phyloP scores from a whole-genome alignment of 1,140 invertebrate genomes.

The Caerostris extrusa region DNA sequence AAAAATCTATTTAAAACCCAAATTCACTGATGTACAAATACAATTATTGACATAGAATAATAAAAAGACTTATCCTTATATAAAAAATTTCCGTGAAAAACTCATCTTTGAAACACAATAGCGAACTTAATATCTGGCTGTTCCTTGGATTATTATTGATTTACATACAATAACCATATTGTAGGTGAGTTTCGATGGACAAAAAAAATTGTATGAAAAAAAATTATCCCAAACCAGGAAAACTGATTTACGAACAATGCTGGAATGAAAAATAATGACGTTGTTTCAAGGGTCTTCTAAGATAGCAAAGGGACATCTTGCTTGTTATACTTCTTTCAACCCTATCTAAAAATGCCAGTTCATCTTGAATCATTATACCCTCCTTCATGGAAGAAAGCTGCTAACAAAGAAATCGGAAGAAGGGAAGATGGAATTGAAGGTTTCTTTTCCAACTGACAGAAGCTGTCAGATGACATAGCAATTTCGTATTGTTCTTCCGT shows the following conservation, averaged over 20 bases:
- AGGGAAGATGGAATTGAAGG: not conserved
- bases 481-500: slow-evolving; percentile 25
- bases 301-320: not conserved
- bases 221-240: slow-evolving; percentile 1
- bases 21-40: not conserved
- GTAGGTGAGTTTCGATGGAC: not conserved
- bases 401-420: slow-evolving; percentile 24
- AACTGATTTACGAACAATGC: not conserved
- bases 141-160: not conserved
- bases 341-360: slow-evolving; percentile 21
- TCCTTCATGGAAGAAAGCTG: not conserved
- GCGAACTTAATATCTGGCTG: not conserved
- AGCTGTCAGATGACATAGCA: slow-evolving; percentile 37
- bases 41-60: not conserved
- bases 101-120: not conserved
- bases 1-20: too few species aligned
- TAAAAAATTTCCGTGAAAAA: not conserved
- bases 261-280: not conserved
- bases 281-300: slow-evolving; percentile 3
- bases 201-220: not conserved
- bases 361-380: slow-evolving; percentile 15
- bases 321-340: not conserved
- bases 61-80: not conserved
- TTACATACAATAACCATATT: not conserved
- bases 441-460: not conserved